Base-by-base conservation (phyloP, 2,888 invertebrate species). In the Caenorhabditis sulstoni region DNA sequence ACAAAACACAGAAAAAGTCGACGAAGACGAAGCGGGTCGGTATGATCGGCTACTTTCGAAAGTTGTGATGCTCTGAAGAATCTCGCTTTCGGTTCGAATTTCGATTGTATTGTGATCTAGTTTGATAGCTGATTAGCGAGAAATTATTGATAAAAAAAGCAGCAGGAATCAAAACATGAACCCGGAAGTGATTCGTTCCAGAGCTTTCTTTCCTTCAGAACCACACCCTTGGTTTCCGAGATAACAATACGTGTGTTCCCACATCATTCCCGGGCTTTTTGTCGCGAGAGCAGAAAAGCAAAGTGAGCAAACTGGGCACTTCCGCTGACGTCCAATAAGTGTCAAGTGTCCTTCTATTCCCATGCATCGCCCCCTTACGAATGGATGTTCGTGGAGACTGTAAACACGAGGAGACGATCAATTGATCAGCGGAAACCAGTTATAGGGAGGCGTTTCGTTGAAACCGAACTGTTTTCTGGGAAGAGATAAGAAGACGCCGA, bases 291-390 rank as follows among this genome's bases (percentile, higher is more conserved):
- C 58, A 68, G 35, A 35, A 50, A 29, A 29, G 29, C 68, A 61
- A 44, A 62, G 61, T 47, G 44, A 70, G 55, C 62, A 62, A 70
- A 62, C 68, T 50, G 67, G 67, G 41, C 39, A 59, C 52, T 70
- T 62, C 55, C 62, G 62, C 61, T 70, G 70, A 62, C 70, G 62
- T 53, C 55, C 70, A 47, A 70, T 53, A 62, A 47, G 70, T 62
- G 70, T 55, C 61, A 70, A 62, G 49, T 68, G 68, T 59, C n/a
- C n/a, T n/a, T 61, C 68, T 59, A 45, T 68, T 59, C 20, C n/a
- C 47, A 39, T 64, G 59, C 23, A 14, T 29, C 9, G 41, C 16
- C 41, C 45, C 58, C 39, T 16, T n/a, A 23, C 41, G 41, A 39
- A 35, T n/a, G n/a, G 37, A 53, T 39, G 55, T 57, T n/a, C 29